Conservation (phyloP, 2,888 invertebrate genomes). For the Coenonympha arcania region DNA sequence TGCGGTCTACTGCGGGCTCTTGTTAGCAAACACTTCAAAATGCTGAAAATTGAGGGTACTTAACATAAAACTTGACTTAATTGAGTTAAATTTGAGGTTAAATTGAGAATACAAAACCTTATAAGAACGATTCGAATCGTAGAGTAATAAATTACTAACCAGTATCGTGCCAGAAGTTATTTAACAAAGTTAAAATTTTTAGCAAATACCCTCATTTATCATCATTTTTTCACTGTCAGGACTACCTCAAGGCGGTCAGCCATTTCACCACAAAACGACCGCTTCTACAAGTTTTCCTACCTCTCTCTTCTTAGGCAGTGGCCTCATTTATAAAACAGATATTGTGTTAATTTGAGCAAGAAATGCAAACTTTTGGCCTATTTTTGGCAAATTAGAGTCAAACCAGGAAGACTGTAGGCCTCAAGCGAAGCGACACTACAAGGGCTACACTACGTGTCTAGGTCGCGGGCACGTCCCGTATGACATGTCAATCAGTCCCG, state of each 20-base stretch:
- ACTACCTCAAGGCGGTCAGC: too few species aligned
- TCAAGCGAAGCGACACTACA: slow-evolving; percentile 67
- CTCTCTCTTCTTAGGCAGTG: slow-evolving; percentile 7
- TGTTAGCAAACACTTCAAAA: background rate
- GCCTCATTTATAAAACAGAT: slow-evolving; percentile 23
- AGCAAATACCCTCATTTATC: too few species aligned
- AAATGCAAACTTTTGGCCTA: slow-evolving; percentile 52
- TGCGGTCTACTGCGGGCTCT: slow-evolving; percentile 32
- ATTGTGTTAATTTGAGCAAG: slow-evolving; percentile 51
- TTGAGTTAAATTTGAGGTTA: too few species aligned
- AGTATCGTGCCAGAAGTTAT: too few species aligned
- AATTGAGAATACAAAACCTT: too few species aligned
- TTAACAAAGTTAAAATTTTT: too few species aligned
- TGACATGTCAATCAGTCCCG: background rate
- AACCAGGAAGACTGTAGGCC: slow-evolving; percentile 62
- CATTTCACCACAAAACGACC: slow-evolving; percentile 9
- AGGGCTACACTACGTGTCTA: slow-evolving; percentile 68
- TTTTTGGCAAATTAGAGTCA: slow-evolving; percentile 55
- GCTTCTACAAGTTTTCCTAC: slow-evolving; percentile 2
- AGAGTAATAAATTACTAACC: too few species aligned
- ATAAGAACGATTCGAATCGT: too few species aligned
- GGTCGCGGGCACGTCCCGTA: slow-evolving; percentile 24
- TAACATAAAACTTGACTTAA: background rate
- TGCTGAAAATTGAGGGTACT: slow-evolving; percentile 1
- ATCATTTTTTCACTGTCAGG: too few species aligned